phyloP scores from a whole-genome alignment of 2,113 vertebrate genomes.

The Manacus vitellinus region DNA sequence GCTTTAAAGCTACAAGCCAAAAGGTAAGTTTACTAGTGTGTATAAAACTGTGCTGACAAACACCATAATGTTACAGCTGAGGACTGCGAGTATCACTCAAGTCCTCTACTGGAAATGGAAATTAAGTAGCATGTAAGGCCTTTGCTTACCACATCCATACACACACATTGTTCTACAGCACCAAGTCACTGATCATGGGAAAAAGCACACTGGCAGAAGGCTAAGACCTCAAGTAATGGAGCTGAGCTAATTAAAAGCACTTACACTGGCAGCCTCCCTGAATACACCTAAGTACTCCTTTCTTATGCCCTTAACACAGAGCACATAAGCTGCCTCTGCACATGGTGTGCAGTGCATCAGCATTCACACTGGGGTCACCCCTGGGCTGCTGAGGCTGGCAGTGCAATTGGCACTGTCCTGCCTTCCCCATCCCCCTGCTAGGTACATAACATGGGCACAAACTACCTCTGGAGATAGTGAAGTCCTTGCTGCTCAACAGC shows the following conservation, averaged over 20 bases:
- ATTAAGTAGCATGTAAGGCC: not conserved
- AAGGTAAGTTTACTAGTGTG: not conserved
- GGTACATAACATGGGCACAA: fast-evolving
- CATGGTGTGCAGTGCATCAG: fast-evolving
- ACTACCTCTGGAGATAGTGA: not conserved
- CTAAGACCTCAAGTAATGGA: not conserved
- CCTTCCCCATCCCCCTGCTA: not conserved
- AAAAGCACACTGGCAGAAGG: not conserved
- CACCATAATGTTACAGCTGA: not conserved
- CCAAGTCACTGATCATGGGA: not conserved
- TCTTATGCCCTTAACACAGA: not conserved
- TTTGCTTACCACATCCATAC: not conserved
- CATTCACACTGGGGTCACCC: not conserved
- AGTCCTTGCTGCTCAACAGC: not conserved
- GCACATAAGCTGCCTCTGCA: not conserved
- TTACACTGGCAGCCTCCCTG: not conserved
- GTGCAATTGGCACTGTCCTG: not conserved
- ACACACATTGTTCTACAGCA: not conserved
- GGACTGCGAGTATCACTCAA: not conserved
- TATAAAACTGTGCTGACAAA: not conserved
- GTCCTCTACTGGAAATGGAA: not conserved
- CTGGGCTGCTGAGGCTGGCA: not conserved
- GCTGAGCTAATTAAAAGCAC: not conserved
- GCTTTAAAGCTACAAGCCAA: not conserved
- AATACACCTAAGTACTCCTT: not conserved